Conservation (phyloP, 2,797 vertebrate genomes). For the Ceryle rudis region DNA sequence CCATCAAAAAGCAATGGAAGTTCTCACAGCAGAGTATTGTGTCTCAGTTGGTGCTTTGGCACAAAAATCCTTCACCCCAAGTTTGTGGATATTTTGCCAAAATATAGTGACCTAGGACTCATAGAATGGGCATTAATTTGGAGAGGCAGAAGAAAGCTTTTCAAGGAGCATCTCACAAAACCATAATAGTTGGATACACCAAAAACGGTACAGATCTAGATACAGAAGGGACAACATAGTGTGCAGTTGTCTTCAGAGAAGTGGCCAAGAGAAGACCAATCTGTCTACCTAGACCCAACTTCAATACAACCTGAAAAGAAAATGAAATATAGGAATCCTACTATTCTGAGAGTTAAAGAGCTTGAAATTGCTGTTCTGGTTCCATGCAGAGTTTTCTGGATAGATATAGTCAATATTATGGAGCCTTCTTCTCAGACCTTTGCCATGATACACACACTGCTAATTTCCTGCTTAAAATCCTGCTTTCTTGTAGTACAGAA, state of each 20-base stretch:
- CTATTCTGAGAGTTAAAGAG: not conserved
- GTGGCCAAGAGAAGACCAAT: not conserved
- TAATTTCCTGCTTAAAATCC: not conserved
- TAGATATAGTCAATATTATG: accelerated
- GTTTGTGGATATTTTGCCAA: not conserved
- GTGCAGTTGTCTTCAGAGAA: not conserved
- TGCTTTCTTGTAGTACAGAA: not conserved
- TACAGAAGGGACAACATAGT: not conserved
- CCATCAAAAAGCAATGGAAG: not conserved
- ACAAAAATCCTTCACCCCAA: not conserved
- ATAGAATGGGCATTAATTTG: not conserved
- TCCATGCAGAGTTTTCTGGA: not conserved
- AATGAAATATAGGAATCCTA: not conserved
- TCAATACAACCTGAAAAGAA: not conserved
- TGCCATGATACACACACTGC: accelerated
- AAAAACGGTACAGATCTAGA: not conserved
- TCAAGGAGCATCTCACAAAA: not conserved
- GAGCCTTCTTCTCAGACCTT: not conserved
- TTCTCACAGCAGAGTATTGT: not conserved
- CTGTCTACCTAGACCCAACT: not conserved
- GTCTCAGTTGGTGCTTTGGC: not conserved
- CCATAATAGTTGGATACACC: not conserved
- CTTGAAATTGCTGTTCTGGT: not conserved
- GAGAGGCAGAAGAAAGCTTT: not conserved
- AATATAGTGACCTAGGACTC: not conserved